Evolutionary conservation across 2,797 vertebrate genomes (phyloP).

Genomic region (Chelonia mydas): DNA sequence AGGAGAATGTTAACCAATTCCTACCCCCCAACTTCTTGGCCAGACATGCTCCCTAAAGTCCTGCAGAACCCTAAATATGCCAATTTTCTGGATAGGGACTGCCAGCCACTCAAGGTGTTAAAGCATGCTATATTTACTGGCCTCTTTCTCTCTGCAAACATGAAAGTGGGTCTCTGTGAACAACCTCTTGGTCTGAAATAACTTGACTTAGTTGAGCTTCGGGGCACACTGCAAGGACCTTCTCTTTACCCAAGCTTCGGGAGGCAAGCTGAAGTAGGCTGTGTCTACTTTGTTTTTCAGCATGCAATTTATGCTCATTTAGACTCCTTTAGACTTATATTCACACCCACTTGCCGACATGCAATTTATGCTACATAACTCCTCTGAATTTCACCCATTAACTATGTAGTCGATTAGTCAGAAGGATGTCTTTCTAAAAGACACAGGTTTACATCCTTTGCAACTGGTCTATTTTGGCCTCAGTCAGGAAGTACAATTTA

Average conservation of each 20-base stretch:
- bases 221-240: neutral
- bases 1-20: accelerated
- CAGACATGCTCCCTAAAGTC: neutral
- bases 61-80: neutral
- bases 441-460: neutral
- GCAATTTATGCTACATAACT: neutral
- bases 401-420: accelerated
- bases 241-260: neutral
- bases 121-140: neutral
- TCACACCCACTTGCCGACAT: neutral
- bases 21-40: neutral
- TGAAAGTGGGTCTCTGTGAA: too few species aligned
- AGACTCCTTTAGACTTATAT: neutral
- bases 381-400: neutral
- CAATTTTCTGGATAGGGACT: too few species aligned
- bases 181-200: neutral
- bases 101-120: neutral
- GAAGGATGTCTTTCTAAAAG: accelerated
- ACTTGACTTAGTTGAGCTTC: neutral
- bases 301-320: neutral
- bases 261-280: neutral
- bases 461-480: neutral
- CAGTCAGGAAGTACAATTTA: neutral
- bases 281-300: neutral
- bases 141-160: neutral